Evolutionary conservation across 2,113 vertebrate species (phyloP).

Genomic region (Hypocryptadius cinnamomeus): DNA sequence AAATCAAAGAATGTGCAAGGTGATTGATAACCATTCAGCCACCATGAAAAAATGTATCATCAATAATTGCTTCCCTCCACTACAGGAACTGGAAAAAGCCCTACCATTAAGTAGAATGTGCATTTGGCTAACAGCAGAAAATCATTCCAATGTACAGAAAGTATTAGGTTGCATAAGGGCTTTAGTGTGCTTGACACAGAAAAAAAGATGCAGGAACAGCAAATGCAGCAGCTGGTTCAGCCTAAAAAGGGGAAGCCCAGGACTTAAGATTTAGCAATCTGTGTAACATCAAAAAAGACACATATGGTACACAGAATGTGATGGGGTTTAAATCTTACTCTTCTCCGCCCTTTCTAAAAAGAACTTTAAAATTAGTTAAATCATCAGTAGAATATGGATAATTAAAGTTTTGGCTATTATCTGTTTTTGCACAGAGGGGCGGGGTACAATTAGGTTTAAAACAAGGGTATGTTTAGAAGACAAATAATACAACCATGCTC

Average conservation of each 20-base stretch:
- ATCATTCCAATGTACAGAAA: not conserved
- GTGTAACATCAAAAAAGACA: not conserved
- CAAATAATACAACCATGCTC: not conserved
- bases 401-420: not conserved
- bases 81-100: not conserved
- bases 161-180: not conserved
- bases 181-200: accelerated
- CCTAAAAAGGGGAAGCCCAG: not conserved
- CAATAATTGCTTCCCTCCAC: not conserved
- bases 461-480: not conserved
- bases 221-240: not conserved
- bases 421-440: not conserved
- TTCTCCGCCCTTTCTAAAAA: not conserved
- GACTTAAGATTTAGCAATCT: not conserved
- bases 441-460: not conserved
- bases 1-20: not conserved
- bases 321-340: not conserved
- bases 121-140: not conserved
- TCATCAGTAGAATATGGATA: not conserved
- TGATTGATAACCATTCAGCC: not conserved
- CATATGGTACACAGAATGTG: not conserved
- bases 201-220: not conserved
- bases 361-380: not conserved
- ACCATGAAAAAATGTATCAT: not conserved
- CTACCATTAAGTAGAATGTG: accelerated